These are phyloP conservation scores for Gephyroberyx darwinii DNA, from an alignment of 2,797 vertebrate genomes.

Conservation along the genomic window DNA sequence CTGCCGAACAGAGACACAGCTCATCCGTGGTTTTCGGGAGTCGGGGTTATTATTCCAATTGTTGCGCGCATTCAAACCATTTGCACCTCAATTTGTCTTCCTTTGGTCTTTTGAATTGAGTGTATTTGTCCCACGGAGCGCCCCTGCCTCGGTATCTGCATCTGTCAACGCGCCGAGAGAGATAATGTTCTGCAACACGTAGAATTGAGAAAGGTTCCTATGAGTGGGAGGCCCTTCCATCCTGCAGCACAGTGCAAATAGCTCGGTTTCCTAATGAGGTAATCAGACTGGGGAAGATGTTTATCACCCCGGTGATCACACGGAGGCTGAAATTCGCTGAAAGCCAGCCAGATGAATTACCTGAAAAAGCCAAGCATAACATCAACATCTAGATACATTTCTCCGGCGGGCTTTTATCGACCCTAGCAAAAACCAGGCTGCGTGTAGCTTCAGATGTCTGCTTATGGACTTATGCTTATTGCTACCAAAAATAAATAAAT, in stretches of 20 bases:
- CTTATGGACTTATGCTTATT: no score
- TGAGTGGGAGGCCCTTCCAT: slow-evolving; percentile 42
- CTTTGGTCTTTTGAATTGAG: slow-evolving; percentile 37
- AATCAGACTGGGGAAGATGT: slow-evolving; percentile 61
- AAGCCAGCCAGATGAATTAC: slow-evolving; percentile 37
- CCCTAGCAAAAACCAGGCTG: not conserved
- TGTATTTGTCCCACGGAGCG: no score
- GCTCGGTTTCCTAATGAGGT: slow-evolving; percentile 56
- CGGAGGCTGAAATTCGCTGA: slow-evolving; percentile 31
- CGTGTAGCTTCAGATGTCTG: not conserved
- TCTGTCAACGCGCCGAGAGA: slow-evolving; percentile 35
- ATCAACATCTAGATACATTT: slow-evolving; percentile 26
- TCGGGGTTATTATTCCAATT: slow-evolving; percentile 28
- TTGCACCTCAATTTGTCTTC: slow-evolving; percentile 40
- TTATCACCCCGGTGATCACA: slow-evolving; percentile 59
- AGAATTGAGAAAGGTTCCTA: slow-evolving; percentile 28
- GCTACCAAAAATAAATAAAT: no score
- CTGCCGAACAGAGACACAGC: slow-evolving; percentile 4
- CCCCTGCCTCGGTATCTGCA: slow-evolving; percentile 7
- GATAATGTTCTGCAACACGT: slow-evolving; percentile 47
- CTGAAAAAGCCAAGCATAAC: slow-evolving; percentile 39
- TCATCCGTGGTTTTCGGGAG: slow-evolving; percentile 33
- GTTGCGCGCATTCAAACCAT: slow-evolving; percentile 26
- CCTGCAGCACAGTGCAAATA: slow-evolving; percentile 33
- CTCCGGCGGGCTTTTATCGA: slow-evolving; percentile 11